A percentile compares a stretch with the other conserved stretches of the same genome.
Evolutionary conservation across 1,140 invertebrate species (phyloP).

Genomic region (Drosophila willistoni): DNA sequence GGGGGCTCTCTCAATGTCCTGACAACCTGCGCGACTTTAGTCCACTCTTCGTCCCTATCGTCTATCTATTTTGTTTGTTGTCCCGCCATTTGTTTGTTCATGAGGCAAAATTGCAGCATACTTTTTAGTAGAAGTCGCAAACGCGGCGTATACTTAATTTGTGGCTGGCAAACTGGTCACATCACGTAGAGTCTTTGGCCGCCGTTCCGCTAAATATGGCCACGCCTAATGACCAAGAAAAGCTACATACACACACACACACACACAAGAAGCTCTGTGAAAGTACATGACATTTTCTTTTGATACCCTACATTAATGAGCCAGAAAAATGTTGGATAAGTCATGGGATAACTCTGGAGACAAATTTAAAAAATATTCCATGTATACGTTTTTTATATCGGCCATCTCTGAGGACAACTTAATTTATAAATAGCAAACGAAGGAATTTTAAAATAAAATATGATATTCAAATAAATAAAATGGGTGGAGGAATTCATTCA

Average conservation of each 20-base stretch:
- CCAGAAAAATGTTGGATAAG: too few relatives aligned
- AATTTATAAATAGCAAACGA: too few relatives aligned
- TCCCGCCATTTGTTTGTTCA: slow-evolving; percentile 60
- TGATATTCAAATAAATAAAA: too few relatives aligned
- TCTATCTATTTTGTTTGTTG: slow-evolving; percentile 41
- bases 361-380: too few relatives aligned
- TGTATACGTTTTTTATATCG: too few relatives aligned
- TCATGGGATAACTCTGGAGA: too few relatives aligned
- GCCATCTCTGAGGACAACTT: too few relatives aligned
- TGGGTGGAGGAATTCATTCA: too few relatives aligned
- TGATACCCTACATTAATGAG: neutral
- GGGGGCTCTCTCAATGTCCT: slow-evolving; percentile 21
- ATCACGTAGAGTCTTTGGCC: slow-evolving; percentile 42
- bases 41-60: too few relatives aligned
- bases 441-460: too few relatives aligned
- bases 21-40: neutral
- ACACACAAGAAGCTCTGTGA: slow-evolving; percentile 11
- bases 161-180: slow-evolving; percentile 62
- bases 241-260: neutral
- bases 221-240: slow-evolving; percentile 63
- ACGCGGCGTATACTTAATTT: slow-evolving; percentile 70
- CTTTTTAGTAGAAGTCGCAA: slow-evolving; percentile 36
- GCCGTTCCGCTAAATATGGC: slow-evolving; percentile 56
- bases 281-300: neutral
- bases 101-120: slow-evolving; percentile 57